These are phyloP conservation scores for Ochotona curzoniae DNA, from an alignment of 2,113 vertebrate genomes.

Conservation along the genomic window DNA sequence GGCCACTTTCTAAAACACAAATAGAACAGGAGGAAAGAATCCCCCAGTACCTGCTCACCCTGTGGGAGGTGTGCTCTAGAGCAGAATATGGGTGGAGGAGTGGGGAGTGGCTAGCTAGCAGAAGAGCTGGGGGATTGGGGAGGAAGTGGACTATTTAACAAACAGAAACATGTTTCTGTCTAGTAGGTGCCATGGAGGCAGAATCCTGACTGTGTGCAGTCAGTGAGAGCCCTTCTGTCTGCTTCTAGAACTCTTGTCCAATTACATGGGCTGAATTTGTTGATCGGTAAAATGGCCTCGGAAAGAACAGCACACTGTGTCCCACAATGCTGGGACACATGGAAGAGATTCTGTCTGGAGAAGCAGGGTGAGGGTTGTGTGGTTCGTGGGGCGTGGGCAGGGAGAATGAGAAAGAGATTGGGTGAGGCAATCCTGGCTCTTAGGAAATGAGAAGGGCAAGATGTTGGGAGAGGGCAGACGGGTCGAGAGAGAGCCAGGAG, in stretches of 20 bases:
- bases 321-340: background rate
- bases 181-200: background rate
- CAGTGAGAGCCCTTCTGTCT: background rate
- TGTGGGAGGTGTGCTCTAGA: background rate
- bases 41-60: no score
- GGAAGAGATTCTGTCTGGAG: background rate
- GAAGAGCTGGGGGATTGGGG: background rate
- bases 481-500: background rate
- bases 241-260: background rate
- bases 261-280: background rate
- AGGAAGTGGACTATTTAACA: background rate
- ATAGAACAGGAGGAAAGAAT: background rate
- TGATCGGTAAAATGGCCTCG: background rate
- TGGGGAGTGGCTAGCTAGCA: background rate
- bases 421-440: background rate
- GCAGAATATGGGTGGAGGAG: accelerated
- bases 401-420: background rate
- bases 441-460: background rate
- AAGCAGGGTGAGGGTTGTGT: background rate
- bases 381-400: no score
- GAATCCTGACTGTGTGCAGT: no score
- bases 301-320: background rate
- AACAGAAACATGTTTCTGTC: background rate
- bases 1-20: background rate
- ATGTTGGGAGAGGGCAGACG: background rate